A percentile compares a stretch with the other conserved stretches of the same genome.
phyloP scores from a whole-genome alignment of 2,113 vertebrate genomes.

The Cyprinodon brontotheroides region DNA sequence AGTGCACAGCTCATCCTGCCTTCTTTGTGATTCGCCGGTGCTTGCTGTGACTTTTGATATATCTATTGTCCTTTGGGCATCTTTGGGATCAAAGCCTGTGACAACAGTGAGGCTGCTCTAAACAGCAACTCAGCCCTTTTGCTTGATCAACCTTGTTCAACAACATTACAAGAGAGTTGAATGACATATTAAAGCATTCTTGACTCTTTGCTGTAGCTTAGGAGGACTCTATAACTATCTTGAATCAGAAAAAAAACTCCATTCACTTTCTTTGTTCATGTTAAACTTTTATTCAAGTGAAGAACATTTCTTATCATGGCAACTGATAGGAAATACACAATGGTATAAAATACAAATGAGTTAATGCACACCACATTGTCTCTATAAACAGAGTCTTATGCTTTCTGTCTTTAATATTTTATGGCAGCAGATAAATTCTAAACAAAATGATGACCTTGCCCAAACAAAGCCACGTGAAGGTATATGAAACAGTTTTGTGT shows the following conservation, averaged over 20 bases:
- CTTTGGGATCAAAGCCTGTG: slow-evolving; percentile 37
- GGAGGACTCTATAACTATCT: slow-evolving; percentile 34
- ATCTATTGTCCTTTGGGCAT: slow-evolving; percentile 1
- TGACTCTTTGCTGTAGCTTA: slow-evolving; percentile 21
- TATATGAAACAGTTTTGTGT: slow-evolving; percentile 18
- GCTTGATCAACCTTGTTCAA: slow-evolving; percentile 47
- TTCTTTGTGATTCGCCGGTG: slow-evolving; percentile 13
- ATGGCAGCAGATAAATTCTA: slow-evolving; percentile 4
- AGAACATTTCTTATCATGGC: slow-evolving; percentile 5
- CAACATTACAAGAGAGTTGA: slow-evolving; percentile 39
- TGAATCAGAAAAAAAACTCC: slow-evolving; percentile 21
- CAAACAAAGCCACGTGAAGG: slow-evolving; percentile 32
- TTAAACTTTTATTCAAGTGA: background rate
- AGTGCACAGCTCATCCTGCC: slow-evolving; percentile 11
- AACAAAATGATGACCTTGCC: slow-evolving; percentile 15
- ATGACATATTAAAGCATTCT: slow-evolving; percentile 37
- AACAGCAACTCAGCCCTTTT: slow-evolving; percentile 39
- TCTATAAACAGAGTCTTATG: slow-evolving; percentile 1
- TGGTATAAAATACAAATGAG: slow-evolving; percentile 21
- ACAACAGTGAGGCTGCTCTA: slow-evolving; percentile 19
- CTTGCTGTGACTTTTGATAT: background rate
- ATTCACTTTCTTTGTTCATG: slow-evolving; percentile 12
- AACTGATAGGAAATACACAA: slow-evolving; percentile 9
- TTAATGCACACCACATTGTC: slow-evolving; percentile 16
- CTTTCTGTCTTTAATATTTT: slow-evolving; percentile 10